phyloP scores from a whole-genome alignment of 2,888 invertebrate species.

The Norana najaformis region DNA sequence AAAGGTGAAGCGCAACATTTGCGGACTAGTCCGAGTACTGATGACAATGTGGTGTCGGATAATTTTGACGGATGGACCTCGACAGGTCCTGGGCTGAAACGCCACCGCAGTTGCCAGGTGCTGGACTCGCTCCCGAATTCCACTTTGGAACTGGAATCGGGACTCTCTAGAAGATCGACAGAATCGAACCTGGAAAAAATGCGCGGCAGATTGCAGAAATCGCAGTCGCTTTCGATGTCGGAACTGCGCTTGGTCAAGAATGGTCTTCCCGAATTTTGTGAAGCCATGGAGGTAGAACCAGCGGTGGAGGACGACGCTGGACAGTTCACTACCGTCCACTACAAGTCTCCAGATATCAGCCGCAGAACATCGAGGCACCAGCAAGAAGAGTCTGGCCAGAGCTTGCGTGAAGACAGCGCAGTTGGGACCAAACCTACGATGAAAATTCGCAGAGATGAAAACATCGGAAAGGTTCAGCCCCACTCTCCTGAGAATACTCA shows the following conservation, averaged over 20 bases:
- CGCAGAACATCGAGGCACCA: not conserved
- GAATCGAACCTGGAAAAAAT: not conserved
- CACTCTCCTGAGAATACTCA: not conserved
- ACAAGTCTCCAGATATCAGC: not conserved
- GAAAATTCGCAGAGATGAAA: not conserved
- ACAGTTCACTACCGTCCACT: not conserved
- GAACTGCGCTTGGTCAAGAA: not conserved
- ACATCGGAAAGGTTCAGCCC: not conserved
- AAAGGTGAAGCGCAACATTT: not conserved
- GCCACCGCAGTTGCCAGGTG: conserved; percentile 13
- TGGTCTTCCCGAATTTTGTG: not conserved
- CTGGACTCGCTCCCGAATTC: not conserved
- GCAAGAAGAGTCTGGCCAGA: not conserved
- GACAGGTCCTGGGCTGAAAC: not conserved
- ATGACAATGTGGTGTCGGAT: not conserved
- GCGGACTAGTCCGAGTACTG: not conserved
- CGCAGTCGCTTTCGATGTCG: not conserved
- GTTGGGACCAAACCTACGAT: not conserved
- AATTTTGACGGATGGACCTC: not conserved
- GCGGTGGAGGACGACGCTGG: not conserved
- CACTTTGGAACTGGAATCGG: not conserved
- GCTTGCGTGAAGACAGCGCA: not conserved
- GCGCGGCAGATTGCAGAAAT: not conserved
- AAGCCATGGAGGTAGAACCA: not conserved
- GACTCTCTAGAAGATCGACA: not conserved